Evolutionary conservation across 1,140 invertebrate genomes (phyloP), one percentile per base, ranked within the genome.

Genomic region (Pachypeltis micranthus): DNA sequence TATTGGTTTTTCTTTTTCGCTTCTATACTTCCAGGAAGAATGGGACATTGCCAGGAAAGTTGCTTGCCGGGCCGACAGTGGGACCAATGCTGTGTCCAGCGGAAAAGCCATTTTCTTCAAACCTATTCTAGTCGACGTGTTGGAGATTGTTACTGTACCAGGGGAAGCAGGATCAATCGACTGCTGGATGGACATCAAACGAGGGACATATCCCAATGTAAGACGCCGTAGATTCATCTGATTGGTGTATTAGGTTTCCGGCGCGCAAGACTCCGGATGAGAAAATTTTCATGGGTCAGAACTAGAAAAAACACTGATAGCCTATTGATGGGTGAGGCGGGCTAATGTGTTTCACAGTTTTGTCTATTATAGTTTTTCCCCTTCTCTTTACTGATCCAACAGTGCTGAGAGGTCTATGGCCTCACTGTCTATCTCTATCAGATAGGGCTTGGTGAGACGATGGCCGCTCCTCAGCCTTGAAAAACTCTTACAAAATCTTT

Each of bases 171-270:
- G 81, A 2, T 78, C 80, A 1, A 77, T 87, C 0, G 80, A 85
- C 66, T 86, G 85, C 72, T 88, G 85, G 85, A 88, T 88, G 85
- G 84, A 87, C 65, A 85, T 88, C 61, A 83, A 85, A 63, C 79
- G 78, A 67, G 86, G 86, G 67, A 73, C 78, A 59, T 86, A 80
- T 70, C 84, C 85, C 39, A 82, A 84, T 71, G 81, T 85, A 73
- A 77, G 76, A 63, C 63, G 25, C 16, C 27, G 4, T 14, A 23
- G n/a, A 56, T 59, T 19, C 55, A 59, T 59, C 23, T 62, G 7
- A 55, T 12, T n/a, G 23, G 21, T 55, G 21, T 21, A 14, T 64
- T 51, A 51, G 39, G 21, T 26, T n/a, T n/a, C n/a, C n/a, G n/a
- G n/a, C n/a, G n/a, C n/a, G n/a, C n/a, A 19, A 19, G 23, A 12